A percentile compares a stretch with the other conserved stretches of the same genome.
phyloP scores from a whole-genome alignment of 2,888 invertebrate species.

The Cheilosia soror region DNA sequence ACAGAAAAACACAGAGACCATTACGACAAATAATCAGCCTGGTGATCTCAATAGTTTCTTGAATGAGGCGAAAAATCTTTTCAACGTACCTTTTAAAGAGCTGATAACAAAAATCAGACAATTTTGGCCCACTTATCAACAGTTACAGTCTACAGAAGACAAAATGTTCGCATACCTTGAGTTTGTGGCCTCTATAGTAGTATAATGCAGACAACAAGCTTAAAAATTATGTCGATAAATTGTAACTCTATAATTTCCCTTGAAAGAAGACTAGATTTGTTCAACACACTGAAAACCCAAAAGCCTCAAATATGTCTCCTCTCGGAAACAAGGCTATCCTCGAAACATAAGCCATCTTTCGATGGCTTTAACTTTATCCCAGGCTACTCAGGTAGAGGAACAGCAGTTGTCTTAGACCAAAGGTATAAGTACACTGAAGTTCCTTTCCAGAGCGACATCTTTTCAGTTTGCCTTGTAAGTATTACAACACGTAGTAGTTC shows the following conservation, averaged over 20 bases:
- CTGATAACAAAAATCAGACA: conserved; percentile 18
- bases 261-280: conserved; percentile 5
- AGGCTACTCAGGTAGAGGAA: conserved; percentile 1
- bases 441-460: conserved; percentile 13
- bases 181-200: too few relatives aligned
- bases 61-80: not conserved
- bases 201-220: not conserved
- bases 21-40: not conserved
- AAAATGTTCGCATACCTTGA: too few relatives aligned
- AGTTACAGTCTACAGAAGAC: too few relatives aligned
- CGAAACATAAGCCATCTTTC: not conserved
- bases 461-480: conserved; percentile 10
- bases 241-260: conserved; percentile 2
- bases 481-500: not conserved
- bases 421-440: not conserved
- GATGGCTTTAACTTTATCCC: conserved; percentile 11
- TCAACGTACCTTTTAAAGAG: conserved; percentile 2
- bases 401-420: conserved; percentile 1
- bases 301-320: conserved; percentile 13
- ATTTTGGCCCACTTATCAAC: conserved; percentile 29
- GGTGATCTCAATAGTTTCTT: not conserved
- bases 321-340: not conserved
- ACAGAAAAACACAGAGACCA: not conserved
- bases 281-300: not conserved
- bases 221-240: conserved; percentile 7